Conservation (phyloP, 2,888 invertebrate genomes). For the Frankliniella intonsa region DNA sequence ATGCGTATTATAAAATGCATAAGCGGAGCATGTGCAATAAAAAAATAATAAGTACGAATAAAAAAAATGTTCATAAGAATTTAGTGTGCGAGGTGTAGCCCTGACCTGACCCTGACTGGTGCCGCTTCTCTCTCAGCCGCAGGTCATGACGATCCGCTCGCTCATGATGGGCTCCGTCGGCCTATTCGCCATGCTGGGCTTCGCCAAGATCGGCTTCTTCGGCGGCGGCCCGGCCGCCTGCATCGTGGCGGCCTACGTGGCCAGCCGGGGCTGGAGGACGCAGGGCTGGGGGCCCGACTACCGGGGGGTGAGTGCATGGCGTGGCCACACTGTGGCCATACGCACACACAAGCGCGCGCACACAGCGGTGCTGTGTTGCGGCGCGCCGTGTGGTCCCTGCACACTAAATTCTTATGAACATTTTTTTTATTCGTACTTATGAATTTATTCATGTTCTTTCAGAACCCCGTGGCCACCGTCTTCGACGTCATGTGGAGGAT, state of each 20-base stretch:
- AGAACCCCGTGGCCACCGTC: conserved; percentile 21
- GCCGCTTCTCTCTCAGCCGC: not conserved
- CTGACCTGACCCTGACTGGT: not conserved
- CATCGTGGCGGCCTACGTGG: not conserved
- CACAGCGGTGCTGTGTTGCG: not conserved
- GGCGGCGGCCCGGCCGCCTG: conserved; percentile 15
- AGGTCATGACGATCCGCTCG: not conserved
- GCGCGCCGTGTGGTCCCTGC: not conserved
- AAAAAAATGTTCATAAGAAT: no score
- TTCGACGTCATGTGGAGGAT: conserved; percentile 8
- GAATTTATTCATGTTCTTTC: not conserved
- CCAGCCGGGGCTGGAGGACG: not conserved
- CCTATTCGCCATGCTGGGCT: conserved; percentile 4
- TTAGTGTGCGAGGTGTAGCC: no score
- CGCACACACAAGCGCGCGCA: no score
- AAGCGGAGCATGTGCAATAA: no score
- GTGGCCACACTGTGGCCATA: no score
- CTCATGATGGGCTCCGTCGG: not conserved
- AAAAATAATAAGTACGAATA: no score
- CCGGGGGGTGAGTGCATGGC: not conserved
- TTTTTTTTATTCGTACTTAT: not conserved
- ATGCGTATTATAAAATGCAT: no score
- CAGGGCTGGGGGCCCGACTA: not conserved
- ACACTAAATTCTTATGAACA: no score
- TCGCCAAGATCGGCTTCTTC: conserved; percentile 16